Base-by-base conservation (phyloP, 2,888 invertebrate genomes). In the Eilema caniola region DNA sequence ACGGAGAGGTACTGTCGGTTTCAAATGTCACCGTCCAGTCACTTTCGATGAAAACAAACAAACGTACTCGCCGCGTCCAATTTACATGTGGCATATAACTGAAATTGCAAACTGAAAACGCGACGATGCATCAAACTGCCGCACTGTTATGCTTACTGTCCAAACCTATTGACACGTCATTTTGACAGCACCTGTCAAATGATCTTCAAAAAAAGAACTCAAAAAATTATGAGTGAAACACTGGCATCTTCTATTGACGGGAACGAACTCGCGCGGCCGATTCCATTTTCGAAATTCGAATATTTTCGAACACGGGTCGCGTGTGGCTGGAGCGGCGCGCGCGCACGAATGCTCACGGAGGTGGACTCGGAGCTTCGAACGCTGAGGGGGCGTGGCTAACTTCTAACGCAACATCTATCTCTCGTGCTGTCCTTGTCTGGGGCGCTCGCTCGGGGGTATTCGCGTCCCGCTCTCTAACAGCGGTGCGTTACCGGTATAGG, bases 291-390 rank as follows among this genome's bases (percentile, higher is more conserved):
- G 76, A 76, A 76, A 79, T 75, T 88, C 80, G 81, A 78, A 84
- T 82, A 78, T 88, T 81, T 80, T 87, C 83, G 85, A 86, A 86
- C 81, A 79, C 89, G 77, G 83, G 76, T 84, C 88, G 90, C 94
- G 94, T 93, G 91, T 87, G 81, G 77, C 88, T 88, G 83, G 84
- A 81, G 83, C 92, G 92, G 93, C 94, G 95, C 93, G 90, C 91
- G 94, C 95, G 95, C 94, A 93, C 94, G 92, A 95, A 95, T 95
- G 94, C 90, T 86, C 86, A 79, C 88, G 91, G 91, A 94, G 95
- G 95, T 90, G 94, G 94, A 90, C 86, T 91, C 90, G 85, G 88
- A 87, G 88, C 87, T 88, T 87, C 88, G 89, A 86, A 87, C 90
- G 87, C 84, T 81, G 82, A 82, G 86, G 82, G 89, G 95, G 95